Evolutionary conservation across 1,140 invertebrate genomes (phyloP).

Genomic region (fruit fly (Drosophila melanogaster)): Release_6_plus_ISO1_MT NT_037436.4:4813501-4814000

Average conservation of each 20-base stretch:
- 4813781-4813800: constrained; percentile 96
- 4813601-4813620: constrained; percentile 99
- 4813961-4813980: constrained; percentile 98
- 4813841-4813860: constrained; percentile 92
- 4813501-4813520: constrained; percentile 99
- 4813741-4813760: constrained; percentile 98
- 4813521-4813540: constrained; percentile 98
- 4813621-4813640: constrained; percentile 99
- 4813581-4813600: constrained; percentile 99
- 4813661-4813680: constrained; percentile 99
- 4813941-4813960: constrained; percentile 99
- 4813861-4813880: constrained; percentile 93
- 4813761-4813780: constrained; percentile 99
- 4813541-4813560: constrained; percentile 98
- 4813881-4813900: constrained; percentile 95
- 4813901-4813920: constrained; percentile 97
- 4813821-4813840: constrained; percentile 94
- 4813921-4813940: constrained; percentile 99
- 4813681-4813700: constrained; percentile 99
- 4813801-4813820: constrained; percentile 90
- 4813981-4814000: constrained; percentile 99
- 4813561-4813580: constrained; percentile 99
- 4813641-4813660: constrained; percentile 99
- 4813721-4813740: constrained; percentile 94
- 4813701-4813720: constrained; percentile 97